These are phyloP conservation scores for Chloropsis cyanopogon DNA, from an alignment of 2,113 vertebrate genomes.

Conservation along the genomic window DNA sequence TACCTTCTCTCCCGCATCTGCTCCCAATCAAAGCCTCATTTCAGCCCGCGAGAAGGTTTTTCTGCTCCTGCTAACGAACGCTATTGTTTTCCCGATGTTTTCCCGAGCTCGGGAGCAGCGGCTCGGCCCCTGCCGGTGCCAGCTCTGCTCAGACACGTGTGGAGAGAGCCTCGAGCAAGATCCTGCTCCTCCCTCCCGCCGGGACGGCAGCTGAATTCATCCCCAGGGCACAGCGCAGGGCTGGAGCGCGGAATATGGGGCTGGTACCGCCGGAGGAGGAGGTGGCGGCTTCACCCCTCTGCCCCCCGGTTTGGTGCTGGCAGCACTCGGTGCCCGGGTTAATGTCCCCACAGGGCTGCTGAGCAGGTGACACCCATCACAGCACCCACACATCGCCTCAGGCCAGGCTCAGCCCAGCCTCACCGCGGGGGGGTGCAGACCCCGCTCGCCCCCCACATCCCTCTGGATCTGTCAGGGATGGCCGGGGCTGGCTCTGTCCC, in stretches of 20 bases:
- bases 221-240: background rate
- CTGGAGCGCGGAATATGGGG: accelerated
- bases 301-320: background rate
- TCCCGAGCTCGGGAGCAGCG: background rate
- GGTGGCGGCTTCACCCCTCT: background rate
- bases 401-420: no score
- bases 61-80: conserved; percentile 28
- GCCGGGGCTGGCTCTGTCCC: background rate
- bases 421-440: background rate
- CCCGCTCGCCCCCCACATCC: accelerated
- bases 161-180: background rate
- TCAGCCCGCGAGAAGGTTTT: conserved; percentile 7
- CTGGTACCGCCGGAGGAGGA: accelerated
- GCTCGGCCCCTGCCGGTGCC: background rate
- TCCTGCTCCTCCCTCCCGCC: background rate
- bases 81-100: conserved; percentile 18
- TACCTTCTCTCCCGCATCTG: conserved; percentile 45
- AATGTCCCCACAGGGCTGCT: background rate
- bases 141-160: background rate
- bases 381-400: accelerated
- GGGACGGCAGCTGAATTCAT: background rate
- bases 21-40: conserved; percentile 49
- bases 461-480: background rate
- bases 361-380: background rate
- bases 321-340: accelerated